Base-by-base conservation (phyloP, 1,140 invertebrate species). In the Lepidurus packardi region DNA sequence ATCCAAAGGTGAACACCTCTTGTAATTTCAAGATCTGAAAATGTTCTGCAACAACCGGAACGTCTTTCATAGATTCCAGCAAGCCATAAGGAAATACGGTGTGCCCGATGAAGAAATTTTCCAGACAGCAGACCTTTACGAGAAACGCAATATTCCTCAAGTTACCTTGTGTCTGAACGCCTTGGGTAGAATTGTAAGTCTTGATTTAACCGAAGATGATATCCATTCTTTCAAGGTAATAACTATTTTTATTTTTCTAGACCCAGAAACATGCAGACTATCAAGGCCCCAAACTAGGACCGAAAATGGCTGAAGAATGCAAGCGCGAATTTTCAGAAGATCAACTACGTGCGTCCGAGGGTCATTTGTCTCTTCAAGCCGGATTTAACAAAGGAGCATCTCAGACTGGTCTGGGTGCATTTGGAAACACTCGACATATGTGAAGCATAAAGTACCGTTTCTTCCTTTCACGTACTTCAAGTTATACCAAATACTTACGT, bases 41-140 rank as follows among this genome's bases (percentile, higher is more conserved):
- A 41, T 73, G 25, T 13, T 77, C 77, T 78, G 13, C 34, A n/a
- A 34, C 43, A 42, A 9, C 74, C 11, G 13, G 16, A 16, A 25
- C 13, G 47, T 77, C 74, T 76, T 80, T 84, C 84, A 78, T 81
- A 92, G 92, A 86, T 98, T 98, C 88, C 96, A 98, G 88, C 93
- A 93, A 21, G 95, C 93, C 0, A 90, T 93, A 65, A 96, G 95
- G 86, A 92, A 93, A 79, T 98, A 98, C 83, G 97, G 97, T 25
- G 93, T 99, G 11, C 96, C 93, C 45, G 93, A 97, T 83, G 94
- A 97, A 84, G 97, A 99, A 88, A 95, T 98, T 82, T 99, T 99
- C 89, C 97, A 99, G 87, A 98, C 97, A 0, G 96, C 97, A 44
- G 97, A 98, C 88, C 88, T 99, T 7, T 99, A 97, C 84, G 97